Evolutionary conservation across 2,888 invertebrate species (phyloP).

Genomic region (Piscicola geometra): DNA sequence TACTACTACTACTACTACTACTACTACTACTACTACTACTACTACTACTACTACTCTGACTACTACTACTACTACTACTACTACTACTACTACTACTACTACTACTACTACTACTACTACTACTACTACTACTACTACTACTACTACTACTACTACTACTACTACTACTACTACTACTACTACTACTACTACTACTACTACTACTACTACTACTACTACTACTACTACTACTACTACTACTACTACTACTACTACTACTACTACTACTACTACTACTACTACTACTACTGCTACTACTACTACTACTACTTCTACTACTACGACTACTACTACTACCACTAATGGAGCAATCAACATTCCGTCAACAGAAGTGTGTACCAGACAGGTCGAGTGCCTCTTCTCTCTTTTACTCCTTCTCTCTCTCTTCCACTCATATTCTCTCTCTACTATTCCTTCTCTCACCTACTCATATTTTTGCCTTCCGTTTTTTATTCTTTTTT

Average conservation of each 20-base stretch:
- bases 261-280: conserved; percentile 40
- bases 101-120: conserved; percentile 37
- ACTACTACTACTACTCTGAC: neutral
- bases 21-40: conserved; percentile 15
- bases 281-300: conserved; percentile 35
- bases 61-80: conserved; percentile 16
- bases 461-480: neutral
- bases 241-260: conserved; percentile 40
- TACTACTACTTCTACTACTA: too few relatives aligned
- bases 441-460: neutral
- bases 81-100: conserved; percentile 24
- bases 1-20: conserved; percentile 9
- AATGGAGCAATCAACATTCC: neutral
- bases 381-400: neutral
- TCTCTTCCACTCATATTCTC: too few relatives aligned
- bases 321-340: neutral
- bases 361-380: neutral
- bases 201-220: conserved; percentile 23
- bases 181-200: conserved; percentile 39
- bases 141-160: conserved; percentile 39
- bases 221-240: conserved; percentile 37
- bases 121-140: conserved; percentile 39
- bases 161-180: conserved; percentile 40
- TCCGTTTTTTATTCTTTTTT: neutral
- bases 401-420: neutral